phyloP scores from a whole-genome alignment of 2,888 invertebrate species.

The Eretmocerus hayati region DNA sequence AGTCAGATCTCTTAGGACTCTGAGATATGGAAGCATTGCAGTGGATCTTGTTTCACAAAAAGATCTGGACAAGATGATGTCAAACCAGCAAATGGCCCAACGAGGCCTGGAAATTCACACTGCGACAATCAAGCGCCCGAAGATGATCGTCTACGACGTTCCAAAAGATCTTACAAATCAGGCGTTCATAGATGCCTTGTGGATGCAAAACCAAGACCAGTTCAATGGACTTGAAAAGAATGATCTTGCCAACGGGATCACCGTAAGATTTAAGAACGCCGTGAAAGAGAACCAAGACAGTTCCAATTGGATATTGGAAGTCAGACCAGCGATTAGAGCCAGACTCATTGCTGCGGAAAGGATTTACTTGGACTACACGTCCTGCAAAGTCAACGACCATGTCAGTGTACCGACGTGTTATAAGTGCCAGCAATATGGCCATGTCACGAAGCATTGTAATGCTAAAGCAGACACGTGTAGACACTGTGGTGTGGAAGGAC shows the following conservation, averaged over 20 bases:
- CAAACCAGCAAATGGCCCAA: neutral
- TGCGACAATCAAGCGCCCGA: neutral
- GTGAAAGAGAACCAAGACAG: neutral
- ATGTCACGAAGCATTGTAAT: neutral
- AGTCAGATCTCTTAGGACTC: neutral
- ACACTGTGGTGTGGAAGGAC: neutral
- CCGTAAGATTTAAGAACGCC: slow-evolving; percentile 2
- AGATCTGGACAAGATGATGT: neutral
- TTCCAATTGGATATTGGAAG: slow-evolving; percentile 7
- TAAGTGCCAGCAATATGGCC: slow-evolving; percentile 3
- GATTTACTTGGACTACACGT: slow-evolving; percentile 2
- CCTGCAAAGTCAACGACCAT: slow-evolving; percentile 6
- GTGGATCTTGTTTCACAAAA: neutral
- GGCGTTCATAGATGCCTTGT: neutral
- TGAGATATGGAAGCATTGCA: neutral
- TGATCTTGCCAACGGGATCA: neutral
- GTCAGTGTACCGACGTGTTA: neutral
- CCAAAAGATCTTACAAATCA: neutral
- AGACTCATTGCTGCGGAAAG: neutral
- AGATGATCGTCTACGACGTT: slow-evolving; percentile 3
- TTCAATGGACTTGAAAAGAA: neutral
- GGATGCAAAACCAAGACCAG: neutral
- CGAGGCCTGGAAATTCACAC: neutral
- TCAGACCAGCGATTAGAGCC: neutral
- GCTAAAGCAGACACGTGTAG: neutral